Conservation (phyloP, 2,797 vertebrate species). For the Chelidonichthys spinosus region DNA sequence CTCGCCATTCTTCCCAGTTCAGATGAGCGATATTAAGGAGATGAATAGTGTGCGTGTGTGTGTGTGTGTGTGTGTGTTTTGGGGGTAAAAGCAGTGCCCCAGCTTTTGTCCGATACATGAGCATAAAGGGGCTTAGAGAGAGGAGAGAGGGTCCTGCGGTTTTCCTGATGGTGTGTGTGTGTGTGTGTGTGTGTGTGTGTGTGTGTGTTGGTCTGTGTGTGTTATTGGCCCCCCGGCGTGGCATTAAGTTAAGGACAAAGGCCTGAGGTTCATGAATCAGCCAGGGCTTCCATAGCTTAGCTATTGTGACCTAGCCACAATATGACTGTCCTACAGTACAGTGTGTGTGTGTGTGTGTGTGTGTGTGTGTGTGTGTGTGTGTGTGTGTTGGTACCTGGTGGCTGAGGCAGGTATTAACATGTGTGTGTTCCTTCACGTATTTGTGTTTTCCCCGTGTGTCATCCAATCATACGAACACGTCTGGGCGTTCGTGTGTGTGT, state of each 20-base stretch:
- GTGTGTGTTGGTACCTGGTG: no score
- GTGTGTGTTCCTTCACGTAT: constrained; percentile 2
- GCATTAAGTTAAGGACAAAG: constrained; percentile 84
- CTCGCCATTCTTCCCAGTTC: constrained; percentile 71
- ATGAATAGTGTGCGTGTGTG: no score
- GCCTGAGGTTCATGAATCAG: constrained; percentile 84
- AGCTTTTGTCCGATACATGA: constrained; percentile 76
- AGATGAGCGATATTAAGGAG: constrained; percentile 84
- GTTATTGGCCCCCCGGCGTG: constrained; percentile 81
- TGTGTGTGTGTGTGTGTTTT: constrained; percentile 32
- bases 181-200: constrained; percentile 64
- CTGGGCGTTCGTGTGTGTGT: no score
- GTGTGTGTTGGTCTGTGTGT: constrained; percentile 65
- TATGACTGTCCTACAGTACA: constrained; percentile 54
- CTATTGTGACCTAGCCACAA: constrained; percentile 60
- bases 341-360: constrained; percentile 1
- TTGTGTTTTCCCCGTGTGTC: constrained; percentile 5
- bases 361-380: constrained; percentile 5
- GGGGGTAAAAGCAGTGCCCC: constrained; percentile 58
- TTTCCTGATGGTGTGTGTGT: constrained; percentile 73
- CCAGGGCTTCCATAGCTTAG: constrained; percentile 61
- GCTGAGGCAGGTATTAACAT: constrained; percentile 3
- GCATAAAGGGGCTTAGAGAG: constrained; percentile 77
- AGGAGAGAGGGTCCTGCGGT: constrained; percentile 75
- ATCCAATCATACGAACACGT: constrained; percentile 12